Conservation (phyloP, 1,140 invertebrate species). For the Brachionus koreanus region DNA sequence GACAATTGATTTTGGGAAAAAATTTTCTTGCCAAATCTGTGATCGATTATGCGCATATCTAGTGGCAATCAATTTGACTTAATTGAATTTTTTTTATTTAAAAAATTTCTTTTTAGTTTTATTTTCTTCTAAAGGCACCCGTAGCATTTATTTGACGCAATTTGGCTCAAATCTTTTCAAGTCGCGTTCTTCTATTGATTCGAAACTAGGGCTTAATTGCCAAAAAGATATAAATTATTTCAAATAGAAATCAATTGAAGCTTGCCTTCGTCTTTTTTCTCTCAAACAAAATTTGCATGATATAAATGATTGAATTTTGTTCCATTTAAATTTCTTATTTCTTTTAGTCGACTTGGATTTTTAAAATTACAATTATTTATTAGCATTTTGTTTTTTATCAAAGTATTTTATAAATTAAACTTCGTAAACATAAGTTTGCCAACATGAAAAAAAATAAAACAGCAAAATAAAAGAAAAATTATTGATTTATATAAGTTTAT, state of each 20-base stretch:
- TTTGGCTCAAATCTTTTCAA: neutral
- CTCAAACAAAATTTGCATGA: conserved; percentile 12
- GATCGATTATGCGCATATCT: neutral
- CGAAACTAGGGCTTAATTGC: neutral
- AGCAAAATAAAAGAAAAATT: neutral
- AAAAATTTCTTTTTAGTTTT: neutral
- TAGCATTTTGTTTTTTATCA: neutral
- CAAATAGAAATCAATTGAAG: neutral
- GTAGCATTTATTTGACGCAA: neutral
- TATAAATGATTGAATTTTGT: conserved; percentile 25
- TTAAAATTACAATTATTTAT: neutral
- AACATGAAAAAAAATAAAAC: neutral
- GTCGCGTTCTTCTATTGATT: neutral
- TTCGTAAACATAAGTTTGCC: neutral
- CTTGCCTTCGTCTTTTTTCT: neutral
- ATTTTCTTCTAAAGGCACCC: neutral
- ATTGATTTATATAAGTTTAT: conserved; percentile 8
- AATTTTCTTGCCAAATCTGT: neutral
- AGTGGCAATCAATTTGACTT: neutral
- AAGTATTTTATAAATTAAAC: neutral
- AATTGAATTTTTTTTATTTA: neutral
- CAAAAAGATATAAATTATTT: neutral
- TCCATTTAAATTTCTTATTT: neutral
- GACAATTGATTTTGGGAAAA: neutral
- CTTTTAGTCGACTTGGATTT: neutral